Evolutionary conservation across 2,113 vertebrate species (phyloP), one percentile per base, ranked within the genome.

Genomic region (Columbina picui): DNA sequence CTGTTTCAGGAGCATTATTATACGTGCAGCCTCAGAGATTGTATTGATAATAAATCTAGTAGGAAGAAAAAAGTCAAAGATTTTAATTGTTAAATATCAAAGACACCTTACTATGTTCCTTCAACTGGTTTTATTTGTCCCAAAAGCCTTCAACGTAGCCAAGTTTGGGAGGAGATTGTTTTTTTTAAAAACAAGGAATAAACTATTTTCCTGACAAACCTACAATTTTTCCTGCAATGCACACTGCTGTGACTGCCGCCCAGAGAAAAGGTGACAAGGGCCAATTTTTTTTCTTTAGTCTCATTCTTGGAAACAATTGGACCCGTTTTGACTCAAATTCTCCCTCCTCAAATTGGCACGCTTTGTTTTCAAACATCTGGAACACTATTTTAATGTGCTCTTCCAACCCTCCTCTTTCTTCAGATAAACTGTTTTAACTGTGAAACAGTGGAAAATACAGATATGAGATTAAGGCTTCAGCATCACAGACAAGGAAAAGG

Each of bases 101-200:
- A 85, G 68, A 63, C 14, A 34, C 59, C 71, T 92, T 14, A 84
- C 71, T 80, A 43, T 11, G 75, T 76, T 92, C 68, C 76, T 55
- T 90, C 60, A 93, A 87, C 32, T 12, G 2, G 39, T 87, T 95
- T 94, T 84, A 84, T 84, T 92, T 93, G 69, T 89, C 80, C 26
- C 77, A 67, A 92, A 93, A 93, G 64, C 52, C 49, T 95, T 67
- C 60, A 59, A n/a, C 52, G 50, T n/a, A 19, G 74, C 57, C 81
- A 91, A 94, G 49, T 61, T 21, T 73, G 73, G 93, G 60, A 94
- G 77, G 53, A 90, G 76, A 41, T 67, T 36, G 23, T 3, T 45
- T 79, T 85, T 80, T 83, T 86, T 20, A 19, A 7, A 90, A 87
- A 63, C 43, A 69, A 82, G 87, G 81, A 96, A 94, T 82, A 84